phyloP scores from a whole-genome alignment of 1,140 invertebrate genomes.

The Aphelenchoides besseyi region DNA sequence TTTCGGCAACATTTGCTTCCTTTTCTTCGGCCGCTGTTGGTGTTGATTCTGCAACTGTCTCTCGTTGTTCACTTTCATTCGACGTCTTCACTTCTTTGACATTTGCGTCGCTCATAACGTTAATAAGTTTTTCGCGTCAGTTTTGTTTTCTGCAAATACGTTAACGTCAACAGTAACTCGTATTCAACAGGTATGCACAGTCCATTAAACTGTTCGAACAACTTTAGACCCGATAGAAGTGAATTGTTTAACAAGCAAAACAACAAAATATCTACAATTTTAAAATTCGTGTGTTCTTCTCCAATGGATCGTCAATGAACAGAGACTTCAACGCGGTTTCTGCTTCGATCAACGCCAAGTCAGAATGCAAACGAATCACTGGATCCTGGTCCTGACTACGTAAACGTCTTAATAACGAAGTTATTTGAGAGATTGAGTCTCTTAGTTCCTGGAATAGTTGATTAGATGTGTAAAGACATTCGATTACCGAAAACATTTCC shows the following conservation, averaged over 20 bases:
- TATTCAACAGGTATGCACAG: neutral
- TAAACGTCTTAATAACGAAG: constrained; percentile 34
- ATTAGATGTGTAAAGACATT: constrained; percentile 12
- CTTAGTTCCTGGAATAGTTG: neutral
- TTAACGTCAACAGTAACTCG: no score
- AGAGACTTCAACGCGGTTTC: constrained; percentile 26
- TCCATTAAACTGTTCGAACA: neutral
- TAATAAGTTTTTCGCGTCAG: no score
- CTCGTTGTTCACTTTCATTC: neutral
- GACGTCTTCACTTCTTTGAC: neutral
- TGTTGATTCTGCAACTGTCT: neutral
- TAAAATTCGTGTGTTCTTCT: constrained; percentile 17
- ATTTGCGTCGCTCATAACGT: neutral
- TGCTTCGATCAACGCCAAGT: constrained; percentile 47
- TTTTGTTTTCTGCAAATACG: no score
- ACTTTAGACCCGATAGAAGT: no score
- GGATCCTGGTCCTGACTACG: constrained; percentile 38
- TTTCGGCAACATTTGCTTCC: neutral
- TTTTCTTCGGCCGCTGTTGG: neutral
- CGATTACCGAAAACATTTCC: constrained; percentile 1
- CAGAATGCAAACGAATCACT: constrained; percentile 49
- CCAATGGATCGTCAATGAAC: constrained; percentile 1
- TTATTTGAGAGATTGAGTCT: constrained; percentile 31
- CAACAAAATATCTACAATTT: constrained; percentile 4
- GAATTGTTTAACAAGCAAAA: neutral